Percentiles rank a stretch among this genome's conserved stretches.
These are phyloP conservation scores for Sitobion miscanthi DNA, from an alignment of 1,140 invertebrate species.

Conservation along the genomic window DNA sequence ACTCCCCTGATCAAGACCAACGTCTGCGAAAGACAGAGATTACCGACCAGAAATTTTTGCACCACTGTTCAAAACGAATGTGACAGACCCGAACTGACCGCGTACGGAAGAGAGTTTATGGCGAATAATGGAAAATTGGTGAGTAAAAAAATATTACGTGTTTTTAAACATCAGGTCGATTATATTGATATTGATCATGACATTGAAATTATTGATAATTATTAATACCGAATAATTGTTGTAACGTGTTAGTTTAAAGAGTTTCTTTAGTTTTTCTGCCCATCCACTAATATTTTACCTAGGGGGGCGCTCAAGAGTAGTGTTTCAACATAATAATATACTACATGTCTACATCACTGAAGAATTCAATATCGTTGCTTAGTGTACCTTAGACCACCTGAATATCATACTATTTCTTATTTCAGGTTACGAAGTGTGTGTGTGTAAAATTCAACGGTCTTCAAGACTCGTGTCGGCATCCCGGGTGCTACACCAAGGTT, in stretches of 20 bases:
- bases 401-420: background rate
- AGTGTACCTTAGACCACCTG: background rate
- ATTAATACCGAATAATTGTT: background rate
- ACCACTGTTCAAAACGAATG: background rate
- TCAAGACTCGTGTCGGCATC: constrained; percentile 40
- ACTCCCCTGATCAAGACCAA: background rate
- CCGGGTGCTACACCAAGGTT: background rate
- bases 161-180: background rate
- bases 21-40: background rate
- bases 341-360: background rate
- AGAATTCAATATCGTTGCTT: background rate
- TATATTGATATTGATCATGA: background rate
- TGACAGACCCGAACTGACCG: background rate
- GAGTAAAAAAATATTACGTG: background rate
- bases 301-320: background rate
- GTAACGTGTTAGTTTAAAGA: background rate
- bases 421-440: background rate
- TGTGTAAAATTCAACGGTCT: constrained; percentile 39
- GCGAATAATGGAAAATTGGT: background rate
- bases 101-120: background rate
- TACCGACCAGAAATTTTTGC: background rate
- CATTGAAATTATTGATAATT: background rate
- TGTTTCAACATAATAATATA: background rate
- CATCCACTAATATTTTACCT: background rate
- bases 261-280: background rate